These are phyloP conservation scores for Argyrosomus japonicus DNA, from an alignment of 2,113 vertebrate species.

Conservation along the genomic window DNA sequence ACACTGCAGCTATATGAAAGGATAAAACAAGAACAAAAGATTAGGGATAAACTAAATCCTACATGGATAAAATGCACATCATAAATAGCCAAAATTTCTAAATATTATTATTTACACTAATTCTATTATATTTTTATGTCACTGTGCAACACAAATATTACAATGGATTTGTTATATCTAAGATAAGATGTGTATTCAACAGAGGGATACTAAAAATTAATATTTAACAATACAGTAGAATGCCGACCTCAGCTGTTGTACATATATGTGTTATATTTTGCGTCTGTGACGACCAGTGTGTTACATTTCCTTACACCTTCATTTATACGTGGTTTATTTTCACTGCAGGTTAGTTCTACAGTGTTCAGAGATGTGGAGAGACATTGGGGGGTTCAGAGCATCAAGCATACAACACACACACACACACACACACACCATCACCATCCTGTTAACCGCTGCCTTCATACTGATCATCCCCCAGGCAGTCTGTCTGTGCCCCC, in stretches of 20 bases:
- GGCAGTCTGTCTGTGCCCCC: slow-evolving; percentile 82
- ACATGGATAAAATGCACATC: background rate
- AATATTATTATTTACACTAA: background rate
- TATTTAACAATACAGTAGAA: background rate
- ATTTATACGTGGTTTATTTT: slow-evolving; percentile 2
- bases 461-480: background rate
- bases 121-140: background rate
- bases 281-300: background rate
- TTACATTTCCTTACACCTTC: background rate
- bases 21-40: slow-evolving; percentile 18
- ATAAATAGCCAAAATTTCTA: background rate
- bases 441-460: slow-evolving; percentile 15
- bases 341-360: slow-evolving; percentile 21
- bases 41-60: background rate
- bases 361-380: slow-evolving; percentile 29
- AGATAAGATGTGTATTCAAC: background rate
- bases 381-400: background rate
- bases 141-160: background rate
- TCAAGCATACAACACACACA: slow-evolving; percentile 21
- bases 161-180: background rate
- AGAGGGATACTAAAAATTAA: background rate
- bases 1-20: background rate
- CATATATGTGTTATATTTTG: background rate
- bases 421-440: slow-evolving; percentile 17
- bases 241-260: background rate